phyloP scores from a whole-genome alignment of 2,113 vertebrate species.

The Chinchilla lanigera region DNA sequence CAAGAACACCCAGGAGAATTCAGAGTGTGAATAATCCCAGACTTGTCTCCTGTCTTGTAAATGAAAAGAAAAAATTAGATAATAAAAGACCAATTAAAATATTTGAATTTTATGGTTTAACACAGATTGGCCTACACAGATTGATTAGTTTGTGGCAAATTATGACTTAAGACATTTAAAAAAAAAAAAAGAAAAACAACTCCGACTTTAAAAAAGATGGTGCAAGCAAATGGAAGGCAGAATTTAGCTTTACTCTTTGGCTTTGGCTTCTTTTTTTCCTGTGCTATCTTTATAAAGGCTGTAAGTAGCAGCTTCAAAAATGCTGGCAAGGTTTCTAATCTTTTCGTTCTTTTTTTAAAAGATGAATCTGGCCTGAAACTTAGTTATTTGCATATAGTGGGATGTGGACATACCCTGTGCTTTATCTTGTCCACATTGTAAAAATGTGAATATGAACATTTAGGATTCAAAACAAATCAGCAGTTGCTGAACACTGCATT shows the following conservation, averaged over 20 bases:
- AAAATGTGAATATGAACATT: slow-evolving; percentile 81
- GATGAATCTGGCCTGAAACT: slow-evolving; percentile 70
- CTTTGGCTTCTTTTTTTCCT: slow-evolving; percentile 53
- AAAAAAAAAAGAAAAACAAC: slow-evolving; percentile 25
- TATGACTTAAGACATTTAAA: slow-evolving; percentile 34
- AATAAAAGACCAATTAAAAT: slow-evolving; percentile 65
- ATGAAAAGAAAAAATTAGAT: slow-evolving; percentile 44
- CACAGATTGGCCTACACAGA: slow-evolving; percentile 27
- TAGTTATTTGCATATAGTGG: slow-evolving; percentile 75
- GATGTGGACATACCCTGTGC: slow-evolving; percentile 71
- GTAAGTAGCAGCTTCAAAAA: slow-evolving; percentile 67
- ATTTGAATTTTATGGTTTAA: slow-evolving; percentile 59
- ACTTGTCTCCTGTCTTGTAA: slow-evolving; percentile 45
- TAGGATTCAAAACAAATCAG: slow-evolving; percentile 82
- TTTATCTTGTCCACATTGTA: slow-evolving; percentile 76
- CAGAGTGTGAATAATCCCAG: slow-evolving; percentile 60
- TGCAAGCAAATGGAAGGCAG: slow-evolving; percentile 45
- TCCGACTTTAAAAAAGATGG: slow-evolving; percentile 35
- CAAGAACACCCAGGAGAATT: slow-evolving; percentile 67
- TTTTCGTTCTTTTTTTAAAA: slow-evolving; percentile 62
- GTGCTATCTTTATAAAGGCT: slow-evolving; percentile 73
- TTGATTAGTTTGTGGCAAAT: slow-evolving; percentile 63
- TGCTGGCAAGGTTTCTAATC: slow-evolving; percentile 27
- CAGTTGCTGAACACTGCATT: slow-evolving; percentile 78
- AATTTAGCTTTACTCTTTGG: slow-evolving; percentile 38